phyloP scores from a whole-genome alignment of 2,888 invertebrate species.

The Clunio marinus region DNA sequence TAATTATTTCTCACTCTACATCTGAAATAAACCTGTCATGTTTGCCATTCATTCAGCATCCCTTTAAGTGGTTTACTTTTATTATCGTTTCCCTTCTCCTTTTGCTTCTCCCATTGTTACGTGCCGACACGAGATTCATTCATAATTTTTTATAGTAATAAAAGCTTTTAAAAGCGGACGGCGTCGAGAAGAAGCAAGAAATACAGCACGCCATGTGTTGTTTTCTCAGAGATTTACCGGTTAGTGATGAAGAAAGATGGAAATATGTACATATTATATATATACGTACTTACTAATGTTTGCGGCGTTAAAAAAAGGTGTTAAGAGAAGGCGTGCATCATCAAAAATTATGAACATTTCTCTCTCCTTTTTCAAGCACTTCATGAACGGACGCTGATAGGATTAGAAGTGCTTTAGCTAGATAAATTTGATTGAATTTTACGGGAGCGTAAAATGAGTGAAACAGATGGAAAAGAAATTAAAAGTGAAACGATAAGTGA shows the following conservation, averaged over 20 bases:
- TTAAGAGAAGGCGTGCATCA: conserved; percentile 31
- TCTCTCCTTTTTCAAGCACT: conserved; percentile 15
- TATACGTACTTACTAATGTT: too few species aligned
- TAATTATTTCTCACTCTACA: background rate
- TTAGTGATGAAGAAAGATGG: conserved; percentile 18
- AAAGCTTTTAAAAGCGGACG: conserved; percentile 33
- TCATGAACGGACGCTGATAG: conserved; percentile 5
- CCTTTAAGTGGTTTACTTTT: conserved; percentile 31
- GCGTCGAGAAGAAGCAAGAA: background rate
- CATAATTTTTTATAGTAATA: conserved; percentile 37
- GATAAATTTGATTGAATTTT: background rate
- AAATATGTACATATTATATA: conserved; percentile 20
- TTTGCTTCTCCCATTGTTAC: background rate
- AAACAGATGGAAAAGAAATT: background rate
- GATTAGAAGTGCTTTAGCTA: conserved; percentile 24
- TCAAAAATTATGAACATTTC: conserved; percentile 14
- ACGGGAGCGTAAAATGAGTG: too few species aligned
- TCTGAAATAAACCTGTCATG: conserved; percentile 32
- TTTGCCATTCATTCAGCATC: conserved; percentile 20
- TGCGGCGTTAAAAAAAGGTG: conserved; percentile 7
- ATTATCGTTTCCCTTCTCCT: conserved; percentile 1
- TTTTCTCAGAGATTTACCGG: conserved; percentile 34
- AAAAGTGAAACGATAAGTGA: background rate
- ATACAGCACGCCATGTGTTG: conserved; percentile 12
- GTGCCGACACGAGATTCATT: conserved; percentile 6